These are phyloP conservation scores for Crax fasciolata DNA, from an alignment of 2,797 vertebrate species.

Conservation along the genomic window DNA sequence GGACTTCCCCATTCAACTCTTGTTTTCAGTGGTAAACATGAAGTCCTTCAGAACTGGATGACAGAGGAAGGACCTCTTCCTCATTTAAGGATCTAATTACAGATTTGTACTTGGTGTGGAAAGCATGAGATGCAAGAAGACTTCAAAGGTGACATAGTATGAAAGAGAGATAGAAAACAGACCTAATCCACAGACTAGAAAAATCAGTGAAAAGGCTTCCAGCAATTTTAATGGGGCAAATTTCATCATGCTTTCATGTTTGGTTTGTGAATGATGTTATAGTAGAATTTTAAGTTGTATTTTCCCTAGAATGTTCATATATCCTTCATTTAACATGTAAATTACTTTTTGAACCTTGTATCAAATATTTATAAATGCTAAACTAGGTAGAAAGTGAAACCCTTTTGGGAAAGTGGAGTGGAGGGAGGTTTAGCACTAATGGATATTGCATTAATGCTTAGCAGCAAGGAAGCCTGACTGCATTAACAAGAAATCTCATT, in stretches of 20 bases:
- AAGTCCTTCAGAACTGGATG: not conserved
- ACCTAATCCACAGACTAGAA: not conserved
- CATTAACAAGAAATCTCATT: slow-evolving; percentile 70
- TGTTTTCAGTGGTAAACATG: not conserved
- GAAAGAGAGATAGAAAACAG: slow-evolving; percentile 16
- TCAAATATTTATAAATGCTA: slow-evolving; percentile 65
- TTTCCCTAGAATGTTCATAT: slow-evolving; percentile 5
- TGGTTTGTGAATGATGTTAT: slow-evolving; percentile 2
- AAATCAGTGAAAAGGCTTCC: slow-evolving; percentile 47
- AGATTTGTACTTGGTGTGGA: not conserved
- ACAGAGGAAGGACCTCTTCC: not conserved
- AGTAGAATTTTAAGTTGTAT: not conserved
- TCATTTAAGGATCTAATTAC: not conserved
- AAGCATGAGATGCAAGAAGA: not conserved
- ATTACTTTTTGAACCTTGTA: slow-evolving; percentile 40
- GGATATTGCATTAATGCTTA: slow-evolving; percentile 66
- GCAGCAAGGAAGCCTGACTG: slow-evolving; percentile 45
- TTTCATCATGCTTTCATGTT: not conserved
- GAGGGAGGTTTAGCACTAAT: slow-evolving; percentile 57
- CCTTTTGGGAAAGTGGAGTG: slow-evolving; percentile 25
- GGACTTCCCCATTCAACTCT: not conserved
- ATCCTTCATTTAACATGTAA: slow-evolving; percentile 30
- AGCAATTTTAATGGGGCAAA: not conserved
- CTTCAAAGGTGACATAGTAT: not conserved
- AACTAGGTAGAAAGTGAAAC: slow-evolving; percentile 62